Base-by-base conservation (phyloP, 2,797 vertebrate genomes). In the Harpagifer antarcticus region DNA sequence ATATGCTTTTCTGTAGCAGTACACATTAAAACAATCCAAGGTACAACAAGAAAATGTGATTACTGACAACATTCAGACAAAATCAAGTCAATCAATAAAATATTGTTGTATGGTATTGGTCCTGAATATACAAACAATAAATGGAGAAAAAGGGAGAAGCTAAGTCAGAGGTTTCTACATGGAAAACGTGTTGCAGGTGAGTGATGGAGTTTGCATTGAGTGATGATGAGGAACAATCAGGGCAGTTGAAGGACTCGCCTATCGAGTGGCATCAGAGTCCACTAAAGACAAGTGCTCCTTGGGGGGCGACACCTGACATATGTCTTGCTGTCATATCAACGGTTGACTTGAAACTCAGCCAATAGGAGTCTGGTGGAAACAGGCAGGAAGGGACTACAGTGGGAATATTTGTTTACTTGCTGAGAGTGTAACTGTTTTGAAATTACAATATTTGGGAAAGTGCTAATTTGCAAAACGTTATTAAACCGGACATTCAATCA, bases 191-290 rank as follows among this genome's bases (percentile, higher is more conserved):
- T 15, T 67, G 44, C n/a, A 48, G 37, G 68, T 19, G 27, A 78
- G 55, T 42, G 23, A 81, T 56, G 68, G 48, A 45, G 23, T 84
- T 61, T 58, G 31, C 20, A 74, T 0, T 63, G 63, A 77, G 72
- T 49, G 54, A 62, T 68, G 57, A 83, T 45, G 45, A 74, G 59
- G 42, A 69, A 40, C 64, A 20, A 81, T 86, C 72, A 79, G 49
- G 8, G 52, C 7, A 0, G 48, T 12, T 77, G 57, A 81, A 62
- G 69, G 43, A 78, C 63, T 56, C 3, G 23, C 33, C 44, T n/a
- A 62, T 56, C 12, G 43, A 80, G 78, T 56, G 73, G 55, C 58
- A 81, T 71, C 68, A 61, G 63, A 61, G 63, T 74, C 57, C 19
- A 40, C 45, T 70, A 61, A 58, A 15, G 68, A 76, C 56, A 56